These are phyloP conservation scores for Heliconius ismenius DNA, from an alignment of 2,888 invertebrate species.

Conservation along the genomic window DNA sequence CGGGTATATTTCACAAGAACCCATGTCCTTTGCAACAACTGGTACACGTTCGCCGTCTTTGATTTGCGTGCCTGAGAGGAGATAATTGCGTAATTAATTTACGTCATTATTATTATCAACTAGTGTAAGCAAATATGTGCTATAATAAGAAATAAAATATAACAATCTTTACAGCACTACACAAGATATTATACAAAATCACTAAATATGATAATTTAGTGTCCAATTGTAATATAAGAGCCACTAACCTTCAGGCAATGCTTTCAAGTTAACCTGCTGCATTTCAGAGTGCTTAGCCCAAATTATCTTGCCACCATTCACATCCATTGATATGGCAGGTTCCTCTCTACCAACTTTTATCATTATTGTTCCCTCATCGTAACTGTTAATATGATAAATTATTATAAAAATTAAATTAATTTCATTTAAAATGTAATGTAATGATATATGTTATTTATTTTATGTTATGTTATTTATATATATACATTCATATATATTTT, in stretches of 20 bases:
- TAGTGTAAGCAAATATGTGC: too few relatives aligned
- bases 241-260: conserved; percentile 85
- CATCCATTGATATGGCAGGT: conserved; percentile 99
- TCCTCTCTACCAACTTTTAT: conserved; percentile 98
- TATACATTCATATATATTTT: background rate
- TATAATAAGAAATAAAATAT: too few relatives aligned
- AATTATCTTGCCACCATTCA: conserved; percentile 98
- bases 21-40: conserved; percentile 98
- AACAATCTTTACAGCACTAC: too few relatives aligned
- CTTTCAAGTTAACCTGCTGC: conserved; percentile 97
- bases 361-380: conserved; percentile 97
- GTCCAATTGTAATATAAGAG: background rate
- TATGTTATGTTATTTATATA: background rate
- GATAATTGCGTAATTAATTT: background rate
- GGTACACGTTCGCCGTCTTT: conserved; percentile 96
- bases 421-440: too few relatives aligned
- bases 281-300: conserved; percentile 99
- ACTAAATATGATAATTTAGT: background rate
- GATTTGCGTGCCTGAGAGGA: conserved; percentile 82
- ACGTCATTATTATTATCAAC: too few relatives aligned
- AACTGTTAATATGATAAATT: conserved; percentile 70
- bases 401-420: background rate
- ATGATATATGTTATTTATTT: too few relatives aligned
- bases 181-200: too few relatives aligned
- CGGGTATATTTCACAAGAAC: conserved; percentile 99